Evolutionary conservation across 23 tunicate species (phyloP).

Genomic region (Halocynthia aurantium): DNA sequence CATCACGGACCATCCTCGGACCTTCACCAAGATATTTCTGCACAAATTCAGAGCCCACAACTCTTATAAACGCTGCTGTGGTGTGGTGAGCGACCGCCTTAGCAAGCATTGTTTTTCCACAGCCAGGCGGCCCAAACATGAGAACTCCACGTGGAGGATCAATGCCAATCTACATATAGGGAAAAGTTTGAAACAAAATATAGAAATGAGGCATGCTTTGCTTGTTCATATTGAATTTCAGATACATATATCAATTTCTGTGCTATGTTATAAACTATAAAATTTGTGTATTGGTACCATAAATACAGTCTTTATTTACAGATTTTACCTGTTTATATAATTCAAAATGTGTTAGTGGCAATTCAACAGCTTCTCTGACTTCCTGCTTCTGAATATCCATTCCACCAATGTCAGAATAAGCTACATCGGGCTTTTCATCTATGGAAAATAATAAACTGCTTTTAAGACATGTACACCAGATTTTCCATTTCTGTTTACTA

Average conservation of each 20-base stretch:
- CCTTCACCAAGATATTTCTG: constrained; percentile 99
- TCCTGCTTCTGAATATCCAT: constrained; percentile 99
- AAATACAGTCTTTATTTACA: background rate
- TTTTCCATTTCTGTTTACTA: too few species aligned
- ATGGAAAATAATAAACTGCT: background rate
- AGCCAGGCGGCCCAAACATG: constrained; percentile 98
- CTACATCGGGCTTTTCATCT: constrained; percentile 97
- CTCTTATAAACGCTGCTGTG: constrained; percentile 98
- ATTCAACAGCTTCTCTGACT: constrained; percentile 98
- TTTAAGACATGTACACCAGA: too few species aligned
- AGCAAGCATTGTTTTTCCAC: constrained; percentile 95
- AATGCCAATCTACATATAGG: constrained; percentile 72
- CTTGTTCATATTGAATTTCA: too few species aligned
- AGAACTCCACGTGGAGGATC: constrained; percentile 99
- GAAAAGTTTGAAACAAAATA: background rate
- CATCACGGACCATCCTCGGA: constrained; percentile 98
- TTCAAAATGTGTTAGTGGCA: constrained; percentile 95
- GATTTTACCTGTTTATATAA: constrained; percentile 85
- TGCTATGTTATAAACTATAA: background rate
- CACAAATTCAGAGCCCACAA: constrained; percentile 98
- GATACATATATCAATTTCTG: too few species aligned
- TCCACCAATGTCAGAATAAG: constrained; percentile 98
- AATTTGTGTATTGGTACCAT: background rate
- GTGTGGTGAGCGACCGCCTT: constrained; percentile 99
- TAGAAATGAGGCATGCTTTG: background rate